Evolutionary conservation across 2,113 vertebrate species (phyloP), one percentile per base, ranked within the genome.

Genomic region (Xiphias gladius): DNA sequence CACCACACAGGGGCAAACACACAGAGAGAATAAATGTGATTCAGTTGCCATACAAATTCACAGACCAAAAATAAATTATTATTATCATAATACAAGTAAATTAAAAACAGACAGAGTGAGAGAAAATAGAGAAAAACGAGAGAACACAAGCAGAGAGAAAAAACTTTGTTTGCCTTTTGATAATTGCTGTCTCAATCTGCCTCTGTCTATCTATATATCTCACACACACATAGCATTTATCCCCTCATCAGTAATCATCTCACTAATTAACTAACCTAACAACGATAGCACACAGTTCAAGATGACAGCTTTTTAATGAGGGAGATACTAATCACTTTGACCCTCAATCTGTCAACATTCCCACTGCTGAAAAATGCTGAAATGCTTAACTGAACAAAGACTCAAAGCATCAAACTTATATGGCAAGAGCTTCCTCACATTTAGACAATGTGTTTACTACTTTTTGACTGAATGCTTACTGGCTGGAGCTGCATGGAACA

Each of bases 221-320:
- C 16, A 76, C 8, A 74, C 41, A 71, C 61, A 62, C 26, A 24
- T 2, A 55, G 43, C 55, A 81, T 79, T 81, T 63, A 78, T 79
- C 74, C 75, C 57, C 81, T 86, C 83, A 83, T 89, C 78, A 81
- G 86, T 84, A 83, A 90, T 86, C 79, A 90, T 85, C 83, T 75
- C 46, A 13, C 79, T 85, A 90, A 92, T 91, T 90, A 90, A 73
- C 84, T 22, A 89, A 69, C 76, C 74, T 91, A 90, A 88, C 86
- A 88, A 90, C 12, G 63, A 78, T 22, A 77, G 58, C 79, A 69
- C 72, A 54, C 74, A 79, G 88, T 90, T 90, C 74, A 90, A 87
- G 81, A 87, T 14, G 67, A 82, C 87, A 81, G 70, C 63, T 79
- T 66, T 80, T 82, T 88, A 92, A 86, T 78, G 83, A 87, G 84